Base-by-base conservation (phyloP, 1,140 invertebrate species). In the Rhizoglyphus robini region DNA sequence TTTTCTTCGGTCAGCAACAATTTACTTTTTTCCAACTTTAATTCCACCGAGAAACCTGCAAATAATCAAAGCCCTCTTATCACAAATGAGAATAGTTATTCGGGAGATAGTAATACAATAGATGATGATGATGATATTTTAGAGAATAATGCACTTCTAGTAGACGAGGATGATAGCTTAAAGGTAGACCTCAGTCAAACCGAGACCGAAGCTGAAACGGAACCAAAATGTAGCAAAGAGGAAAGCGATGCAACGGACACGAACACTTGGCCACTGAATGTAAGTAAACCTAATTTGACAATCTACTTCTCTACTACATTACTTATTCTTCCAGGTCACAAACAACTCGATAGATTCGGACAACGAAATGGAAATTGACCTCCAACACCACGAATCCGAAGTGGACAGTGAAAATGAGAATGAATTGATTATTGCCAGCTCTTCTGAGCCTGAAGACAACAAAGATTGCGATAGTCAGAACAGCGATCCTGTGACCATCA, bases 391-490 rank as follows among this genome's bases (percentile, higher is more conserved):
- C 29, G n/a, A n/a, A n/a, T n/a, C n/a, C n/a, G n/a, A 51, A 51
- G 15, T 11, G 23, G 32, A 60, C 13, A 29, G 15, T 34, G 58
- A 60, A 60, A 29, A 60, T 32, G 58, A 60, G 30, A 60, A 60
- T 46, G 58, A 60, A 27, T 46, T 60, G 18, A 60, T 60, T 27
- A 60, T 60, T n/a, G 58, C 27, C 2, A 38, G 32, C 25, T 29
- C 15, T 32, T 34, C 32, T 2, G 58, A 60, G 36, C 3, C 1
- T 11, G 58, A 60, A 27, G 58, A 60, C 29, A 60, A 60, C 36
- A n/a, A 23, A 46, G 41, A 46, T 23, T 15, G 41, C 23, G 41
- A 46, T 15, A 15, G 15, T 46, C 41, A 15, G 41, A 46, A 23
- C 41, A 46, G 41, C 41, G 41, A 23, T 15, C 41, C 23, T 15